A percentile compares a stretch with the other conserved stretches of the same genome.
phyloP scores from a whole-genome alignment of 2,888 invertebrate genomes.

The Lydus trimaculatus region DNA sequence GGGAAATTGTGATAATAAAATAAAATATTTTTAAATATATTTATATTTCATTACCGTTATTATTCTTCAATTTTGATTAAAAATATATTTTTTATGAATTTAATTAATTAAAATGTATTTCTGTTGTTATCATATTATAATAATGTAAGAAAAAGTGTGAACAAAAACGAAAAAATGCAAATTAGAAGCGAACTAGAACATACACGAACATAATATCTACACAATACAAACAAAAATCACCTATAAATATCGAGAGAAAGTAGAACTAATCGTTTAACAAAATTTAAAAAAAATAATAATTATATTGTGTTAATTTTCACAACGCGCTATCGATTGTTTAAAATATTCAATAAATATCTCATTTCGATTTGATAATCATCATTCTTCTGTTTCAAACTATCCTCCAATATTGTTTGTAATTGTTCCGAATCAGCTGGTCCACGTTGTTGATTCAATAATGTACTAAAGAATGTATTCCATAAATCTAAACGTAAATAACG shows the following conservation, averaged over 20 bases:
- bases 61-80: not conserved
- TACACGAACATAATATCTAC: not conserved
- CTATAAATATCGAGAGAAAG: not conserved
- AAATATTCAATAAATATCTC: conserved; percentile 51
- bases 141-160: not conserved
- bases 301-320: conserved; percentile 61
- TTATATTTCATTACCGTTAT: not conserved
- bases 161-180: not conserved
- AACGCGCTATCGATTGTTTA: conserved; percentile 54
- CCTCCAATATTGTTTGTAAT: conserved; percentile 45
- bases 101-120: not conserved
- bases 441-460: conserved; percentile 72
- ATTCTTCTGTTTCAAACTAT: conserved; percentile 43
- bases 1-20: conserved; percentile 28
- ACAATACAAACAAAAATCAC: not conserved
- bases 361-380: conserved; percentile 46
- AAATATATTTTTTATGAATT: conserved; percentile 6
- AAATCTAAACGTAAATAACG: conserved; percentile 68
- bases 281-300: not conserved
- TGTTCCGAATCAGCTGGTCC: conserved; percentile 52
- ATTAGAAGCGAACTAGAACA: not conserved
- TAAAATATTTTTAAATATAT: conserved; percentile 22
- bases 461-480: conserved; percentile 84
- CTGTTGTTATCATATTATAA: not conserved
- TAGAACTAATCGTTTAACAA: not conserved